Evolutionary conservation across 2,797 vertebrate species (phyloP).

Genomic region (Myotis findleyi): DNA sequence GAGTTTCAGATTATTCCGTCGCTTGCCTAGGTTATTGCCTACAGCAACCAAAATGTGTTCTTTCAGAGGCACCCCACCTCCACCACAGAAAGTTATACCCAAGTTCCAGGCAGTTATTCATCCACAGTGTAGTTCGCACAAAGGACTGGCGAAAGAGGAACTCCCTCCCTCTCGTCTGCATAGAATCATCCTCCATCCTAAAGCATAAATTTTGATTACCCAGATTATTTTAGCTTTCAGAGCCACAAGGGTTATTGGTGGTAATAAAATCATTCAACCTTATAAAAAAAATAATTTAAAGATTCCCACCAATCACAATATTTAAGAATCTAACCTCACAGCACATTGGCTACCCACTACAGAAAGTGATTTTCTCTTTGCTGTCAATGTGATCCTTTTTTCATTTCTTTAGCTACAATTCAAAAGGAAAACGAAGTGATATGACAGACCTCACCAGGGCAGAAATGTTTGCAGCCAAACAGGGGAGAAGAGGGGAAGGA

Average conservation of each 20-base stretch:
- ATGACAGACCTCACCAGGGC: background rate
- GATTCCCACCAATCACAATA: slow-evolving; percentile 53
- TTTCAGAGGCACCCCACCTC: background rate
- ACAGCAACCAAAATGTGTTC: background rate
- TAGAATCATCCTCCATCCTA: slow-evolving; percentile 57
- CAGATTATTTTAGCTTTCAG: slow-evolving; percentile 73
- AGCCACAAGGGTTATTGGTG: slow-evolving; percentile 67
- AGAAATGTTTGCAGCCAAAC: background rate
- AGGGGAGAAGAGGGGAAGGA: background rate
- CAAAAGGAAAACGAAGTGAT: slow-evolving; percentile 15
- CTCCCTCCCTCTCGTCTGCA: slow-evolving; percentile 63
- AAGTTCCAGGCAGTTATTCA: background rate
- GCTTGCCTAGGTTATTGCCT: background rate
- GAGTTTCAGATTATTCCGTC: background rate
- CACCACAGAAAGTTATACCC: background rate
- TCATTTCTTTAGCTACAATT: slow-evolving; percentile 48
- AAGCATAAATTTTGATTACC: slow-evolving; percentile 72
- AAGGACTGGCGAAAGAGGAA: background rate
- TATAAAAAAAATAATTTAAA: slow-evolving; percentile 29
- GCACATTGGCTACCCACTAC: slow-evolving; percentile 18
- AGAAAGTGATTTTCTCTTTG: slow-evolving; percentile 57
- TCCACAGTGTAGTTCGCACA: background rate
- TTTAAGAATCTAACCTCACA: slow-evolving; percentile 70
- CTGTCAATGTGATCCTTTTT: slow-evolving; percentile 37
- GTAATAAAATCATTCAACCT: slow-evolving; percentile 74